These are phyloP conservation scores for Limnephilus rhombicus DNA, from an alignment of 2,888 invertebrate genomes.

Conservation along the genomic window DNA sequence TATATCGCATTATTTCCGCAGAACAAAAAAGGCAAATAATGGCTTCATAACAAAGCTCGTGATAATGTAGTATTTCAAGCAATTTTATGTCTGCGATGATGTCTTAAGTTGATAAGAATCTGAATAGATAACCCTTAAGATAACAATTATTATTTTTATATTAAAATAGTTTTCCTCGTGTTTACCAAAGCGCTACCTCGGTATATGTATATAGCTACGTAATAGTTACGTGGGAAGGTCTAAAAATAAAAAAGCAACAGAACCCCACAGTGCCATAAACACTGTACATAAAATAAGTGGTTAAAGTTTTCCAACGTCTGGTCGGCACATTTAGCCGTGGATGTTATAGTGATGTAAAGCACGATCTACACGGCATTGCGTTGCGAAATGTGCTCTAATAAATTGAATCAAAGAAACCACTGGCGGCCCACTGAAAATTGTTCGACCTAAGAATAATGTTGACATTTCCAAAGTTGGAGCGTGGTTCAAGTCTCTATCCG, in stretches of 20 bases:
- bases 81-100: neutral
- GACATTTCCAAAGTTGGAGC: slow-evolving; percentile 22
- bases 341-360: neutral
- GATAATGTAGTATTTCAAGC: neutral
- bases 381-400: slow-evolving; percentile 7
- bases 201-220: neutral
- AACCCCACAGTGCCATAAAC: neutral
- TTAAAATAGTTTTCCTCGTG: neutral
- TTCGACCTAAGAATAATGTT: neutral
- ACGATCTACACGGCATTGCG: neutral
- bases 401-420: neutral
- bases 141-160: neutral
- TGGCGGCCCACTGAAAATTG: neutral
- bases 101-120: neutral
- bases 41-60: neutral
- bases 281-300: neutral
- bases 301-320: neutral
- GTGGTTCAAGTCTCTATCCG: neutral
- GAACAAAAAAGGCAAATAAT: neutral
- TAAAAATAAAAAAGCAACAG: slow-evolving; percentile 4
- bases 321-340: neutral
- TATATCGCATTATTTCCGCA: neutral
- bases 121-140: neutral
- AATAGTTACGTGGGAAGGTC: neutral
- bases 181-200: neutral